Base-by-base conservation (phyloP, 2,888 invertebrate genomes). In the Ectropis crepuscularia region DNA sequence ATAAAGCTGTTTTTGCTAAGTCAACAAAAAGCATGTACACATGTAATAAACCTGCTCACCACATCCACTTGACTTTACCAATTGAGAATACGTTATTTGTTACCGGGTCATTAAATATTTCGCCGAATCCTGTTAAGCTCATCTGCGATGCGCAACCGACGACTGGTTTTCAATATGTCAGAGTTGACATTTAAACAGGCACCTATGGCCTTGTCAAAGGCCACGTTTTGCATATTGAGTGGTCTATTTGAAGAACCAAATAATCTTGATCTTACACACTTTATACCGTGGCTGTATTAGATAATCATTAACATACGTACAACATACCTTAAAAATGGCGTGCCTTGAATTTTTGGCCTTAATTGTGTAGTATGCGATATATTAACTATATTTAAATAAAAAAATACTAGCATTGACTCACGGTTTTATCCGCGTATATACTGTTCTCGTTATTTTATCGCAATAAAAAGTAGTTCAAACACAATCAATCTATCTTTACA, bases 111-210 rank as follows among this genome's bases (percentile, higher is more conserved):
- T 68, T 47, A 50, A 53, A 47, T 54, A 53, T 57, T 48, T 63
- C 53, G 47, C 48, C 54, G 38, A 67, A 66, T 71, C 67, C 71
- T 69, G 67, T 67, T 47, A 36, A 51, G 36, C 65, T 69, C 63
- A 67, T 68, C 68, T 45, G 50, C 51, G 49, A 80, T 81, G 82
- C 69, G 81, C 78, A 79, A 73, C 57, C 50, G 60, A 60, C 68
- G 67, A 79, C 82, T 67, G 66, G 79, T 81, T 83, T 75, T 68
- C 28, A n/a, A 66, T 74, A 88, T 87, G 86, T 85, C 86, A 88
- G 80, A 87, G 87, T 82, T 87, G 81, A 83, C 78, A 78, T 75
- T 72, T 78, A 73, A 68, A 74, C 65, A 47, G 16, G 38, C 16
- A 70, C 61, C 58, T 67, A 45, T 72, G 78, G 77, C 86, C 87